Evolutionary conservation across 2,113 vertebrate species (phyloP), one percentile per base, ranked within the genome.

Genomic region (Phalacrocorax aristotelis): DNA sequence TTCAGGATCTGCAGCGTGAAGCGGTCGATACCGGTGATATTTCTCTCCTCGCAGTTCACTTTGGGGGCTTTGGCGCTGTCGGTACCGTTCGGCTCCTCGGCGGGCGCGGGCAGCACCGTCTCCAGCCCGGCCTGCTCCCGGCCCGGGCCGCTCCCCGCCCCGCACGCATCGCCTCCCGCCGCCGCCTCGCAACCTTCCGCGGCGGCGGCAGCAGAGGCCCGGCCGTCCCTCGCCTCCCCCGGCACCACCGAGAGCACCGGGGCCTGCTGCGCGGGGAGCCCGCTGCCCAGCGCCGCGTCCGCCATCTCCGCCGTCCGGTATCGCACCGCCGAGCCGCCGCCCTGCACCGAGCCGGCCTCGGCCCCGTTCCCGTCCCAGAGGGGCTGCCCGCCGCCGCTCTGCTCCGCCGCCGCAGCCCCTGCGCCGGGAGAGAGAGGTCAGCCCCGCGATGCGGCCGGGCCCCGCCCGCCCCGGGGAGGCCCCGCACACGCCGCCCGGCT

Each of bases 21-120:
- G 87, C 60, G 97, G 4, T 98, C 98, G 5, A 98, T 22, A 9
- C 97, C 98, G 0, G 98, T 99, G 51, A 97, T 78, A 93, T 99
- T 99, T 34, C 99, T 98, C 95, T 98, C 98, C 74, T 99, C 99
- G 83, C 99, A 99, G 98, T 58, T 99, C 58, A 99, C 99, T 95
- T 99, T 99, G 36, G 98, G 99, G 0, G 98, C 98, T 90, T 98
- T 99, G 34, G 98, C 81, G 16, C 98, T 84, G 36, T 99, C 99
- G 0, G 99, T 99, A 90, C 94, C 55, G 65, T 99, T 99, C 34
- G 98, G 81, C 27, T 99, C 99, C 36, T 99, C 98, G 0, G 91
- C 10, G 2, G 97, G 61, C 4, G 75, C 42, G 1, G 90, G 72
- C 21, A 95, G 97, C 6, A 98, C 97, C 17, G 97, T 93, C 48